Conservation (phyloP, 2,888 invertebrate species). For the Macaria notata region DNA sequence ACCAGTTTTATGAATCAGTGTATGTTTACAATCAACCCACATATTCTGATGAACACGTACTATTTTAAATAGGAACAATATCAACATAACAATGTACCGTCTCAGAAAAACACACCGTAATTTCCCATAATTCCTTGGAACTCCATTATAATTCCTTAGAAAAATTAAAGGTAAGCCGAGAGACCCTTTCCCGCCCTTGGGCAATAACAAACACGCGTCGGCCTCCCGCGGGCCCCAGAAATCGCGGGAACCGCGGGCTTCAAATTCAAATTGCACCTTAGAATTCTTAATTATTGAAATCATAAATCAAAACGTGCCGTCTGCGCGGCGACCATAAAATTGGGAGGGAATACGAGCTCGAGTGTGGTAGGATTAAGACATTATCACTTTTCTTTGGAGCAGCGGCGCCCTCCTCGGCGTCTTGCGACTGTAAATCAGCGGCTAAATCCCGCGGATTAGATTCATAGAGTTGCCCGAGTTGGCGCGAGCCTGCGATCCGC, state of each 20-base stretch:
- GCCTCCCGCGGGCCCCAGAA: slow-evolving; percentile 62
- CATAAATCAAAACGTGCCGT: slow-evolving; percentile 81
- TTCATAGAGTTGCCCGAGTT: slow-evolving; percentile 72
- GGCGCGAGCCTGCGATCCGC: slow-evolving; percentile 70
- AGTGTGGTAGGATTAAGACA: slow-evolving; percentile 85
- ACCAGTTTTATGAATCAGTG: too few species aligned
- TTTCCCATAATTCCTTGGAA: slow-evolving; percentile 60
- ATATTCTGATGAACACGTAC: too few species aligned
- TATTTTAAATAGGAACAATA: slow-evolving; percentile 1
- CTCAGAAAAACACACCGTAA: slow-evolving; percentile 39
- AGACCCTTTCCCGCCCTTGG: slow-evolving; percentile 71
- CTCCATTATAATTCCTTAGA: slow-evolving; percentile 66
- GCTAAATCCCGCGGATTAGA: slow-evolving; percentile 82
- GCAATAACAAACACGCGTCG: slow-evolving; percentile 80
- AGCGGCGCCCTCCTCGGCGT: slow-evolving; percentile 72
- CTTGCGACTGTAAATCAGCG: slow-evolving; percentile 80
- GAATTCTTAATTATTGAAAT: slow-evolving; percentile 83
- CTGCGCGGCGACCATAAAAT: slow-evolving; percentile 80
- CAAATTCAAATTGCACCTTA: slow-evolving; percentile 82
- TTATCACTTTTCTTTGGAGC: slow-evolving; percentile 85
- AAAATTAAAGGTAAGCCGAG: slow-evolving; percentile 66
- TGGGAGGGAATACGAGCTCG: slow-evolving; percentile 61
- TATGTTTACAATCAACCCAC: too few species aligned
- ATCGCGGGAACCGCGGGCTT: slow-evolving; percentile 60
- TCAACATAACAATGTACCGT: slow-evolving; percentile 1